Percentiles rank a stretch among this genome's conserved stretches.
Conservation (phyloP, 1,140 invertebrate genomes). For the Drosophila quadrilineata region DNA sequence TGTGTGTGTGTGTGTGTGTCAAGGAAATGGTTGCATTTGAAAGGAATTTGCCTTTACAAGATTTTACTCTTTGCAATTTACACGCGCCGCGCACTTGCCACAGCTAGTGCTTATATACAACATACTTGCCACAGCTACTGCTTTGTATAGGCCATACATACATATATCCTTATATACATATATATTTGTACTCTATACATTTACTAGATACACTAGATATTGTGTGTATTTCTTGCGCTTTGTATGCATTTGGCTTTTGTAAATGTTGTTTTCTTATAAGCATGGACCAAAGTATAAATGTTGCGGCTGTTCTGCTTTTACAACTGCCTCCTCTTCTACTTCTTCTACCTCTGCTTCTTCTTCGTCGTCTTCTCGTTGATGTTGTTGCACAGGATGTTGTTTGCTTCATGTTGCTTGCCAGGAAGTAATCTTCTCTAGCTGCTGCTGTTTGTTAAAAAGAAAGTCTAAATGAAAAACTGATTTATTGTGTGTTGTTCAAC, state of each 20-base stretch:
- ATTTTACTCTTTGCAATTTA: slow-evolving; percentile 79
- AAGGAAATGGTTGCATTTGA: slow-evolving; percentile 70
- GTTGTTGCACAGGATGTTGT: slow-evolving; percentile 31
- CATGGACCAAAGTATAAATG: slow-evolving; percentile 41
- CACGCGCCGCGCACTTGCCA: slow-evolving; percentile 65
- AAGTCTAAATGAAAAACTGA: slow-evolving; percentile 6
- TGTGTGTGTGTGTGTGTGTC: slow-evolving; percentile 20
- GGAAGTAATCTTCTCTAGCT: slow-evolving; percentile 35
- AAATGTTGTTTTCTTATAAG: slow-evolving; percentile 77
- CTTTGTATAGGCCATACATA: slow-evolving; percentile 4
- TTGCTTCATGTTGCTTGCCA: slow-evolving; percentile 27
- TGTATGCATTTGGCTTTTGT: slow-evolving; percentile 72
- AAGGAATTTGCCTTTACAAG: slow-evolving; percentile 78
- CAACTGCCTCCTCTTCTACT: not conserved
- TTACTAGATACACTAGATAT: no score
- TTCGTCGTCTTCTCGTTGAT: slow-evolving; percentile 16
- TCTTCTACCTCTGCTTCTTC: slow-evolving; percentile 1
- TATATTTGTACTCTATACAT: slow-evolving; percentile 21
- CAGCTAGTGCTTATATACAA: slow-evolving; percentile 41
- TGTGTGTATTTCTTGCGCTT: no score
- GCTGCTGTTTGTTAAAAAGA: not conserved
- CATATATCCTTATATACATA: slow-evolving; percentile 13
- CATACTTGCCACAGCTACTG: slow-evolving; percentile 3
- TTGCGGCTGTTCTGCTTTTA: not conserved
- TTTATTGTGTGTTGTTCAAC: slow-evolving; percentile 9